Percentiles rank a stretch among this genome's conserved stretches.
phyloP scores from a whole-genome alignment of 2,113 vertebrate species.

The Corapipo altera region DNA sequence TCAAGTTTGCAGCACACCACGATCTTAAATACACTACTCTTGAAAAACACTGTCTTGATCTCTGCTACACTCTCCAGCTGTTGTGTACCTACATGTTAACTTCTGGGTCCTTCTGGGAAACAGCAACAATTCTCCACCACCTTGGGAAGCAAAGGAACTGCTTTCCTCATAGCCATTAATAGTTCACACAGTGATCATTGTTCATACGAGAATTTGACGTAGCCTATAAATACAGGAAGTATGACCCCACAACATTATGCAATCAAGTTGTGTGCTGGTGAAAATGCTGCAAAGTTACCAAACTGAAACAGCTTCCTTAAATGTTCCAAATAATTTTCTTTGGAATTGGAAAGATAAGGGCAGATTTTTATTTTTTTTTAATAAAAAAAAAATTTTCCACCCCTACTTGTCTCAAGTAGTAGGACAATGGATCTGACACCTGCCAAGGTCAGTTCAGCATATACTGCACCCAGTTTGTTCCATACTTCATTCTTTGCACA shows the following conservation, averaged over 20 bases:
- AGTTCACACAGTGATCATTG: background rate
- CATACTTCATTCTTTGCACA: background rate
- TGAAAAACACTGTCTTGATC: accelerated
- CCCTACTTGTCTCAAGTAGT: background rate
- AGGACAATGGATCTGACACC: background rate
- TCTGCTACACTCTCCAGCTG: background rate
- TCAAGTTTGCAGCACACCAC: background rate
- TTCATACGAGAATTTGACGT: accelerated
- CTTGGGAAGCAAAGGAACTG: background rate
- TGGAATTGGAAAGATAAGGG: background rate
- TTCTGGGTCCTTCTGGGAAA: background rate
- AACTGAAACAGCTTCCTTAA: background rate
- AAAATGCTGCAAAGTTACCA: background rate
- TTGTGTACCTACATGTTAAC: accelerated
- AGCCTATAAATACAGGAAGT: background rate
- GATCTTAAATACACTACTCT: background rate
- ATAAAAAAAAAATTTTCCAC: background rate
- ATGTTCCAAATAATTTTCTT: background rate
- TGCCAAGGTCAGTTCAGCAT: background rate
- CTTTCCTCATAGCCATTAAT: background rate
- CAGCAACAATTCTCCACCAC: background rate
- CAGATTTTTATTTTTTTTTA: background rate
- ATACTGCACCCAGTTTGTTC: accelerated
- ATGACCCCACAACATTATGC: background rate
- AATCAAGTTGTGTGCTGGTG: background rate